These are phyloP conservation scores for Heliconius cydno DNA, from an alignment of 2,888 invertebrate species.

Conservation along the genomic window DNA sequence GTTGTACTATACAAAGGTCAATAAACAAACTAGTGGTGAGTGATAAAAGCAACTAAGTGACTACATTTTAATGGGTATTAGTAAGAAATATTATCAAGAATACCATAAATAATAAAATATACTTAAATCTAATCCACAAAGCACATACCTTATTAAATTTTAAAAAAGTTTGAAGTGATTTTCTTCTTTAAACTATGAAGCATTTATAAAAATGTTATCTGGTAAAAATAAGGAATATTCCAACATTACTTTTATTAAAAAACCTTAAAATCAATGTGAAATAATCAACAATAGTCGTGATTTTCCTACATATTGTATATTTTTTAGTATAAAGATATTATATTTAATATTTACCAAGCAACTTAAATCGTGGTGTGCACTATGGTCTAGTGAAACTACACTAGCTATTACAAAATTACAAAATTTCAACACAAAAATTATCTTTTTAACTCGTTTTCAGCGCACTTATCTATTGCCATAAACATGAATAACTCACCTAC, in stretches of 20 bases:
- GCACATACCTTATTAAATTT: not conserved
- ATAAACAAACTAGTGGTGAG: not conserved
- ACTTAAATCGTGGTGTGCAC: not conserved
- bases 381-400: not conserved
- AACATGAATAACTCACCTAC: not conserved
- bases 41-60: not conserved
- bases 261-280: not conserved
- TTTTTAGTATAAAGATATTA: not conserved
- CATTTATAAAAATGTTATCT: not conserved
- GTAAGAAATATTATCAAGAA: not conserved
- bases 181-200: not conserved
- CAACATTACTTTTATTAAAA: not conserved
- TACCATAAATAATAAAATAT: not conserved
- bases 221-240: not conserved
- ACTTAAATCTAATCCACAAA: not conserved
- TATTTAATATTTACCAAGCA: not conserved
- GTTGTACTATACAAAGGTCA: not conserved
- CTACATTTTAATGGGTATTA: not conserved
- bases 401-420: not conserved
- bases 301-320: not conserved
- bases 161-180: not conserved
- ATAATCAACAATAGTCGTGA: not conserved
- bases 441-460: constrained; percentile 20
- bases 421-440: constrained; percentile 5
- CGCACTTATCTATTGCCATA: constrained; percentile 20